Base-by-base conservation (phyloP, 2,888 invertebrate species). In the Proisotoma minuta region DNA sequence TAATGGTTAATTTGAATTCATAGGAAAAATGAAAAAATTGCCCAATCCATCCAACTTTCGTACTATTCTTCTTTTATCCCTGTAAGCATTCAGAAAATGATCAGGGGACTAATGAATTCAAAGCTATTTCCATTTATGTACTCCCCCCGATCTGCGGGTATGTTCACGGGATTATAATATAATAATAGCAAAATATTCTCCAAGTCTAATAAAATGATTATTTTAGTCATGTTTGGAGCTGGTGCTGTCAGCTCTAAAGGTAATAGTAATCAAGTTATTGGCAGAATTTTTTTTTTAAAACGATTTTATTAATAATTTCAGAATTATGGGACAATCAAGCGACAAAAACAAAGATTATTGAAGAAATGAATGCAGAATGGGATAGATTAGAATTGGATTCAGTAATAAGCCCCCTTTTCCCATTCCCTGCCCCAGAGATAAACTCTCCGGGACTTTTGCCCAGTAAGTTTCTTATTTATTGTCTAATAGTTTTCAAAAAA, bases 11-110 rank as follows among this genome's bases (percentile, higher is more conserved):
- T 24, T 57, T 23, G 29, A 39, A 18, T 24, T 49, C 59, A 18
- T 23, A 73, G 73, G 70, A 69, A 70, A 60, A 66, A 67, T 18
- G 73, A 73, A 62, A 61, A 68, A 51, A 65, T 73, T 29, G 71
- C 70, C 3, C 64, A 70, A 48, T 61, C 68, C 23, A 66, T 68
- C 15, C 62, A 65, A 50, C 53, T 71, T n/a, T 59, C 65, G 12
- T 63, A 64, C 48, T 57, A 71, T 8, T 54, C 57, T 1, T 60
- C 67, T 15, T 66, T 65, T 51, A 59, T 66, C 28, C 73, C 73
- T 1, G 10, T 58, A 3, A 60, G 66, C 50, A 2, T 70, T 1
- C 64, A 68, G 18, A 57, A 51, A 51, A 20, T 73, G 18, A 49
- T 69, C 18, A 54, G 64, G 22, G 51, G 62, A 27, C 23, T 71